Evolutionary conservation across 1,140 invertebrate genomes (phyloP), one percentile per base, ranked within the genome.

Genomic region (Heliconius hermathena): DNA sequence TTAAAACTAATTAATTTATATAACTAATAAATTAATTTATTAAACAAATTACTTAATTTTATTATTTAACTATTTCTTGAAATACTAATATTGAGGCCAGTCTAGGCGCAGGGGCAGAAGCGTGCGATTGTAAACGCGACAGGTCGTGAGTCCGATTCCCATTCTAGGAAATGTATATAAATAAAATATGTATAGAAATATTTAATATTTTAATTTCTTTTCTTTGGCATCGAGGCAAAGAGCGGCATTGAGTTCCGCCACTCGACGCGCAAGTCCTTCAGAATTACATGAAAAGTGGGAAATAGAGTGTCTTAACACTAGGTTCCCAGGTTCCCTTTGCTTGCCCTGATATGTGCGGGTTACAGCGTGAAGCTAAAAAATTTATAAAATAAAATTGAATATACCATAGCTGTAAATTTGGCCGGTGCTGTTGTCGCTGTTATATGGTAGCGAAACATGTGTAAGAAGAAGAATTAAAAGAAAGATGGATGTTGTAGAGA

Each of bases 351-450:
- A 3, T 57, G 20, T 57, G 54, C 54, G n/a, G 8, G 54, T 2
- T 60, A 60, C 54, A 22, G 54, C n/a, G 54, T 26, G 54, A 60
- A 60, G n/a, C 54, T 60, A 60, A 60, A 54, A 52, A 54, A 54
- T 13, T 11, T 1, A 13, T 8, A 20, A 20, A 46, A 46, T 46
- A 46, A 46, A 46, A 46, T 46, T 46, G 0, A 46, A 46, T 46
- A 46, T 46, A 36, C 4, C 33, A 36, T 8, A 36, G 13, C 41
- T 46, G 13, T 46, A 46, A 4, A 16, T 36, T 36, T 36, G 33
- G 33, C 6, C 3, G 41, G 16, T 16, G 3, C 13, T 46, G 6
- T 1, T 36, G 4, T 0, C 33, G 33, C 6, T 36, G 33, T 36
- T 36, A 36, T 36, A 36, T 5, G 41, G 13, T 46, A 46, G 41